Evolutionary conservation across 2,113 vertebrate genomes (phyloP), one percentile per base, ranked within the genome.

Genomic region (Mustela lutreola): DNA sequence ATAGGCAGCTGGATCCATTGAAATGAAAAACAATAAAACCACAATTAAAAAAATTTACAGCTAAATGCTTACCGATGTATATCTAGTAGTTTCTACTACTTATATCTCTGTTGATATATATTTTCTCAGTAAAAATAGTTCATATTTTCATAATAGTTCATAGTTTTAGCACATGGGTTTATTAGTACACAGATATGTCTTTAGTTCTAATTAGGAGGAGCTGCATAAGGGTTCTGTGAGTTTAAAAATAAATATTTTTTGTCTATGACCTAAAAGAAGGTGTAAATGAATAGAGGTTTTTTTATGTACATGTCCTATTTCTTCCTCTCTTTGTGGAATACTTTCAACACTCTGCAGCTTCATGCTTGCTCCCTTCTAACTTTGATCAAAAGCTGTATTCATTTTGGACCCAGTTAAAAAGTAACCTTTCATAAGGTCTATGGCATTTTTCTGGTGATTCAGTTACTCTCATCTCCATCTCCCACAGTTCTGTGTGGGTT

Each of bases 71-170:
- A 75, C 65, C 56, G 60, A 39, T 28, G 78, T 75, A 33, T 33
- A 79, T 50, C 31, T 92, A 96, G 36, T 70, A 90, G 53, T 92
- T 91, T 97, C 28, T 70, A n/a, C 60, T 92, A 33, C 15, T 3
- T 39, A 5, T 79, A 39, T 76, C 11, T 95, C 33, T 78, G 3
- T 58, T 60, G 58, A 26, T 81, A 76, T 45, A 42, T 60, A 84
- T 88, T 85, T 96, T 91, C 11, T 95, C 33, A 67, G 76, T 65
- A 90, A 95, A 94, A 88, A 67, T 7, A 39, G 24, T 85, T 84
- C 11, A 10, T 56, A 48, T 31, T 50, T 45, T 24, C 71, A 75
- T 75, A 45, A 75, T 75, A 75, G 39, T 75, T 75, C 39, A 42
- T 75, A 36, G 65, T 70, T 95, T 90, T 63, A 45, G 8, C 36